Conservation (phyloP, 53 echinoderm and acorn worm genomes). For the Hippasteria phrygiana region DNA sequence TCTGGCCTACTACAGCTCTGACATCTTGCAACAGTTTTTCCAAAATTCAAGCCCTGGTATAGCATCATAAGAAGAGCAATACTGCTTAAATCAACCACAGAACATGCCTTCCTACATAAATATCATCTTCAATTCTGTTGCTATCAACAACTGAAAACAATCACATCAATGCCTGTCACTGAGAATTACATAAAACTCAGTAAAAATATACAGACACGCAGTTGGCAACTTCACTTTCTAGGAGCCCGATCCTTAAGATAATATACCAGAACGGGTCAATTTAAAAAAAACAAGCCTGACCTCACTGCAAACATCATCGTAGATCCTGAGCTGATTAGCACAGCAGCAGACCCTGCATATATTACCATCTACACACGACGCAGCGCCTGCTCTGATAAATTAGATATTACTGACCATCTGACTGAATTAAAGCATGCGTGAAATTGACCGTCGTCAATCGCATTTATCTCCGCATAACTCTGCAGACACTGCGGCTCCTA, state of each 20-base stretch:
- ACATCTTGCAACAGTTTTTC: too few species aligned
- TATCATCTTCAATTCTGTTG: background rate
- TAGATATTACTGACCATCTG: background rate
- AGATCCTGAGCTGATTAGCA: background rate
- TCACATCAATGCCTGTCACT: background rate
- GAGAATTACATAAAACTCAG: background rate
- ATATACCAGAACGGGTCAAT: too few species aligned
- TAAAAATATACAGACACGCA: too few species aligned
- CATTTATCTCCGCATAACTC: slow-evolving; percentile 26
- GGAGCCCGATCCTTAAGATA: too few species aligned
- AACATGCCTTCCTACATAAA: too few species aligned
- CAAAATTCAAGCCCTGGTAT: too few species aligned
- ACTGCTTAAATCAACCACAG: too few species aligned
- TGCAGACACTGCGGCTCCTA: slow-evolving; percentile 27
- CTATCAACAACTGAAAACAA: background rate
- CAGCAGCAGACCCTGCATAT: background rate
- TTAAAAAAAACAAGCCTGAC: background rate
- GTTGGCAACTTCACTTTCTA: too few species aligned
- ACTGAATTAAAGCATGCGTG: slow-evolving; percentile 30
- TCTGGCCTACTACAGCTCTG: too few species aligned
- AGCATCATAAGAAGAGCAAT: too few species aligned
- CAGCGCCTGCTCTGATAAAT: slow-evolving; percentile 36
- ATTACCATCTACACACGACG: background rate
- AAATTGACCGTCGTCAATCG: slow-evolving; percentile 44
- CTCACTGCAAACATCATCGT: background rate